These are phyloP conservation scores for Lanistes nyassanus DNA, from an alignment of 1,140 invertebrate species.

Conservation along the genomic window DNA sequence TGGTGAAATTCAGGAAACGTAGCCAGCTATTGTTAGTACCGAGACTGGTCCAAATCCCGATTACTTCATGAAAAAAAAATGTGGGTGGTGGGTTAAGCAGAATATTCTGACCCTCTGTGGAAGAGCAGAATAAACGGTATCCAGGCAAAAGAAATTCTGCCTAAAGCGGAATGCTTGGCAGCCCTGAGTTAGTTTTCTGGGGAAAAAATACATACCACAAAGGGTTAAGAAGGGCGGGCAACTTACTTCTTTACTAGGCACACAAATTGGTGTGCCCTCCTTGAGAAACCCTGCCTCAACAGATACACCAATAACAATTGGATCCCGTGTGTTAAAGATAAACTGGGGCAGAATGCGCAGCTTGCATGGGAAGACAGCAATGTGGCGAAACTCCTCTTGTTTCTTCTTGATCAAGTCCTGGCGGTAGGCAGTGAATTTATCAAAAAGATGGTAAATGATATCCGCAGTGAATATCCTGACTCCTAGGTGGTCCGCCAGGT, in stretches of 20 bases:
- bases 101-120: too few species aligned
- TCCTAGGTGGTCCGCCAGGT: constrained; percentile 91
- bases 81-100: too few species aligned
- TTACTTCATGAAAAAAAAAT: too few species aligned
- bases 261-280: constrained; percentile 96
- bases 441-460: constrained; percentile 99
- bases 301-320: constrained; percentile 95
- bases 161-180: too few species aligned
- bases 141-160: too few species aligned
- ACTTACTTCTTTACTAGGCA: constrained; percentile 86
- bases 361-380: constrained; percentile 99
- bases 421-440: constrained; percentile 94
- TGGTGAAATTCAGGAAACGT: too few species aligned
- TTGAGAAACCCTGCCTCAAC: constrained; percentile 96
- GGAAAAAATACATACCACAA: too few species aligned
- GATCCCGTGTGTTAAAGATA: constrained; percentile 97
- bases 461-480: constrained; percentile 99
- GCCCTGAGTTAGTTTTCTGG: too few species aligned
- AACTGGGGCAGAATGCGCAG: constrained; percentile 87
- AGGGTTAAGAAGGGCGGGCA: neutral
- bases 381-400: constrained; percentile 89
- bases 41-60: too few species aligned
- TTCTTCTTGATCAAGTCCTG: constrained; percentile 94
- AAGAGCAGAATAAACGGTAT: too few species aligned
- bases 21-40: too few species aligned